These are phyloP conservation scores for Oenanthe melanoleuca DNA, from an alignment of 2,113 vertebrate genomes.

Conservation along the genomic window DNA sequence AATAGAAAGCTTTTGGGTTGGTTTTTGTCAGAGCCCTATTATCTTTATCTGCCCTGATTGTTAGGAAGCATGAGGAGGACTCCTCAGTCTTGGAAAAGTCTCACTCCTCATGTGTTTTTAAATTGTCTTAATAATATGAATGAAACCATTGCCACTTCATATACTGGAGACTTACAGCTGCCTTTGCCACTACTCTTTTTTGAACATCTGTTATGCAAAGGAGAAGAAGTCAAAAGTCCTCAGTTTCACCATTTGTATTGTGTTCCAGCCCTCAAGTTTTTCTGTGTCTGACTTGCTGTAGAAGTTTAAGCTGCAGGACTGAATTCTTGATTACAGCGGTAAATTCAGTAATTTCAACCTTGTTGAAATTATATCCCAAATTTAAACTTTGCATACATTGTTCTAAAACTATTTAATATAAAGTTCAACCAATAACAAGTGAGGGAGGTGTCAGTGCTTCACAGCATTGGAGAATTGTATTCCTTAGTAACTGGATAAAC, in stretches of 20 bases:
- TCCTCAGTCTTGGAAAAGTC: not conserved
- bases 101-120: not conserved
- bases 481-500: not conserved
- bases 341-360: not conserved
- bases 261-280: not conserved
- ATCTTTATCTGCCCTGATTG: not conserved
- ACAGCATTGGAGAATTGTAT: not conserved
- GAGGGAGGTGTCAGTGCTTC: not conserved
- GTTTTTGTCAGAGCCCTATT: not conserved
- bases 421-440: not conserved
- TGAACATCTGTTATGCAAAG: not conserved
- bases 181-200: not conserved
- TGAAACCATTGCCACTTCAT: not conserved
- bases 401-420: not conserved
- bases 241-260: not conserved
- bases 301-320: not conserved
- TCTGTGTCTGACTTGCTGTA: not conserved
- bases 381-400: not conserved
- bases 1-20: not conserved
- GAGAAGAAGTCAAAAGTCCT: not conserved
- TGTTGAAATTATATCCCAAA: not conserved
- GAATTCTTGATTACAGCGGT: not conserved
- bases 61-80: not conserved
- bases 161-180: not conserved
- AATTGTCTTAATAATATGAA: not conserved